Conservation (phyloP, 2,888 invertebrate genomes). For the Seira musarum region DNA sequence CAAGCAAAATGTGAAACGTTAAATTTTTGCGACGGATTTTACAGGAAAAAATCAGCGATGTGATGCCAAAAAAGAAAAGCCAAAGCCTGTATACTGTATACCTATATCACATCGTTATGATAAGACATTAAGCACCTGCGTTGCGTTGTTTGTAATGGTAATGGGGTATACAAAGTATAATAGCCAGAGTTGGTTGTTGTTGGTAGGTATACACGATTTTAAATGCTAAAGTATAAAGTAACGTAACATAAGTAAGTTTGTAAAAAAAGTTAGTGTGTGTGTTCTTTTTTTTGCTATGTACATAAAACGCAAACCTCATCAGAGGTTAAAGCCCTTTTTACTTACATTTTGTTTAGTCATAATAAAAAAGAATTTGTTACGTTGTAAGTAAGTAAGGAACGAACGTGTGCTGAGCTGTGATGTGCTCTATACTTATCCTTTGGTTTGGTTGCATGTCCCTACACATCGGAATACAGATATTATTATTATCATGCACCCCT, state of each 20-base stretch:
- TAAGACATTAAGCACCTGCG: background rate
- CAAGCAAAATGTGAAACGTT: background rate
- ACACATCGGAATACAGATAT: background rate
- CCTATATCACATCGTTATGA: background rate
- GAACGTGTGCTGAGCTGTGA: constrained; percentile 6
- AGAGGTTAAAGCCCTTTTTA: constrained; percentile 62
- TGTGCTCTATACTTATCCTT: background rate
- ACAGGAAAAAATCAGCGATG: too few relatives aligned
- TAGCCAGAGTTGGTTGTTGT: too few relatives aligned
- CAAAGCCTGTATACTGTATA: background rate
- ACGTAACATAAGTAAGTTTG: background rate
- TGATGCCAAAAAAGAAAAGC: too few relatives aligned
- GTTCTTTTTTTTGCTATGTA: constrained; percentile 22
- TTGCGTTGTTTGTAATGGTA: too few relatives aligned
- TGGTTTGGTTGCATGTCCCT: background rate
- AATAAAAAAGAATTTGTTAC: constrained; percentile 40
- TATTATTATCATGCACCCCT: background rate
- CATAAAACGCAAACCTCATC: constrained; percentile 50
- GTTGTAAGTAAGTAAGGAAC: constrained; percentile 9
- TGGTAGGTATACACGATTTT: background rate
- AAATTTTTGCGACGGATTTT: too few relatives aligned
- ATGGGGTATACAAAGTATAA: constrained; percentile 2
- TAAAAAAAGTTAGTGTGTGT: background rate
- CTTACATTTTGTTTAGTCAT: constrained; percentile 56
- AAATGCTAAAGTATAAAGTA: background rate